Evolutionary conservation across 2,113 vertebrate genomes (phyloP), one percentile per base, ranked within the genome.

Genomic region (Tachycineta bicolor): DNA sequence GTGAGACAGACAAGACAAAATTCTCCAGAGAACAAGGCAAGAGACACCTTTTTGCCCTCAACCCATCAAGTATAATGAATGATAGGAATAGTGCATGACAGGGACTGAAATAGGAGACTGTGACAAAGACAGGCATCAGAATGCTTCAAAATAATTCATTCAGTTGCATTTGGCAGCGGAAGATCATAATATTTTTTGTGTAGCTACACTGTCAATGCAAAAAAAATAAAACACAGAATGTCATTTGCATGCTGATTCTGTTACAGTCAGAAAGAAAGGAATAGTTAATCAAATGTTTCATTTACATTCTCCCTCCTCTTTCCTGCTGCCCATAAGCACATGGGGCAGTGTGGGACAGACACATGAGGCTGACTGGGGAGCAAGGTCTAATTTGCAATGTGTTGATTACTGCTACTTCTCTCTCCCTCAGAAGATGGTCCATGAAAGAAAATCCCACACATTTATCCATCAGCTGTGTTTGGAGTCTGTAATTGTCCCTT

Each of bases 21-120:
- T 97, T 96, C 98, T 97, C 96, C 87, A 96, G 92, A 95, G 97
- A 97, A 97, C 97, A 97, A 96, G 96, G 96, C 90, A 21, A 97
- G 94, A 97, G 96, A 96, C 84, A 93, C 95, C 90, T 97, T 97
- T 96, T 93, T 97, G 94, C 94, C 91, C 97, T 96, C 89, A 78
- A 86, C 94, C 97, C 96, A 97, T 97, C 98, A 97, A 69, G 79
- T 55, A 82, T 94, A 96, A 95, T 96, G 94, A 98, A 96, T 96
- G 93, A 97, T 97, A 89, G 95, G 96, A 86, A 96, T 81, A 79
- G 62, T 74, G 81, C 87, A 92, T 92, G 84, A 93, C 89, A 96
- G 93, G 94, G 87, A 65, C 34, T 91, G 65, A 96, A 96, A 92
- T 86, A 91, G 90, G 87, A 95, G 95, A 94, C 65, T 94, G 93